Evolutionary conservation across 2,113 vertebrate species (phyloP).

Genomic region (Crotalus horridus): DNA sequence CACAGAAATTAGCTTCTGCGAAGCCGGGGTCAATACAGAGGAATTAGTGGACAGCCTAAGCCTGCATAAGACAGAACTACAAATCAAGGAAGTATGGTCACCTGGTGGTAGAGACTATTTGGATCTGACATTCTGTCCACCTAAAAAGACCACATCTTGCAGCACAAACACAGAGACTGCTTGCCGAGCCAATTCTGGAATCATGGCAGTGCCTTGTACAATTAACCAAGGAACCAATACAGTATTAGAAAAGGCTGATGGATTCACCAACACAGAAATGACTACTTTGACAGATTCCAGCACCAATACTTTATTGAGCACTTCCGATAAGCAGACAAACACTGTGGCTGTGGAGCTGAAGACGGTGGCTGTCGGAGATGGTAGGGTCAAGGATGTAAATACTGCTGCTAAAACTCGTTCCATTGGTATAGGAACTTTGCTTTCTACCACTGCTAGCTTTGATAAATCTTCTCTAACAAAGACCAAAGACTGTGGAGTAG

Average conservation of each 20-base stretch:
- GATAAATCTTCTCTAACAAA: slow-evolving; percentile 70
- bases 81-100: slow-evolving; percentile 64
- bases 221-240: slow-evolving; percentile 76
- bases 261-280: slow-evolving; percentile 74
- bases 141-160: slow-evolving; percentile 65
- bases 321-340: slow-evolving; percentile 81
- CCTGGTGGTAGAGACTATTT: slow-evolving; percentile 86
- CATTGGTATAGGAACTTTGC: slow-evolving; percentile 82
- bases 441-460: slow-evolving; percentile 59
- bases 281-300: slow-evolving; percentile 66
- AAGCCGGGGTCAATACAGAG: slow-evolving; percentile 81
- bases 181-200: slow-evolving; percentile 64
- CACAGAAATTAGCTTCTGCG: slow-evolving; percentile 63
- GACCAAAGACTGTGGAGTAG: slow-evolving; percentile 88
- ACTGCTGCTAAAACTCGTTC: slow-evolving; percentile 76
- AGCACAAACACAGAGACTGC: slow-evolving; percentile 70
- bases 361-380: slow-evolving; percentile 85
- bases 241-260: slow-evolving; percentile 57
- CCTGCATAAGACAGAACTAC: slow-evolving; percentile 36
- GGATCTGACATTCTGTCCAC: slow-evolving; percentile 65
- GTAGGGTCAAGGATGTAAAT: slow-evolving; percentile 82
- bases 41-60: slow-evolving; percentile 41
- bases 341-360: slow-evolving; percentile 71
- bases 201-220: slow-evolving; percentile 75
- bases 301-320: slow-evolving; percentile 73